phyloP scores from a whole-genome alignment of 2,113 vertebrate species.

The Erythrolamprus reginae region DNA sequence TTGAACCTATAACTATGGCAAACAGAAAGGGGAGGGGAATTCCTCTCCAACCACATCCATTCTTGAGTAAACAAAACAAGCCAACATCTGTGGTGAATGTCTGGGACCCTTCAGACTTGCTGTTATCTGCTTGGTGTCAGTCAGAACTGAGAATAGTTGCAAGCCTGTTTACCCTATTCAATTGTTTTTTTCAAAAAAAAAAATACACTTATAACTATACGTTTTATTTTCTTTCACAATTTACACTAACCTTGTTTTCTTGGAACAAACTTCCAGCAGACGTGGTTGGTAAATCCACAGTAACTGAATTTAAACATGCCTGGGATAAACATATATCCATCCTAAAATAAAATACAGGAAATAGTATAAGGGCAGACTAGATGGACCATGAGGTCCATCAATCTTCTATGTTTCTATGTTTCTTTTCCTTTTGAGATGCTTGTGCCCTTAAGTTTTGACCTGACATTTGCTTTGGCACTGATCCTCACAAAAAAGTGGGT shows the following conservation, averaged over 20 bases:
- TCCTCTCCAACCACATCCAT: background rate
- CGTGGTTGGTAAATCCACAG: too few species aligned
- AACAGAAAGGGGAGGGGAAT: background rate
- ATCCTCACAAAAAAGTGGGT: conserved; percentile 53
- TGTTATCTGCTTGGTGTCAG: conserved; percentile 54
- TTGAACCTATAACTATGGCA: background rate
- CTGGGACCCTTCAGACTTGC: conserved; percentile 22
- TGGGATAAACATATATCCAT: too few species aligned
- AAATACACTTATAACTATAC: conserved; percentile 44
- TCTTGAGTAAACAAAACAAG: conserved; percentile 10
- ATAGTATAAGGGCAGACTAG: too few species aligned
- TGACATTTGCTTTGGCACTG: conserved; percentile 56
- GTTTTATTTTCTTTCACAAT: conserved; percentile 54
- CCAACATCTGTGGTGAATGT: background rate
- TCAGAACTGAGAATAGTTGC: conserved; percentile 52
- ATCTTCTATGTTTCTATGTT: too few species aligned
- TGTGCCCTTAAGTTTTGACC: conserved; percentile 63
- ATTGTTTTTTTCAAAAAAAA: too few species aligned
- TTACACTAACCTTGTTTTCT: conserved; percentile 39
- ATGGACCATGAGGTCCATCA: too few species aligned
- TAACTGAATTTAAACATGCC: too few species aligned
- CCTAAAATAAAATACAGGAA: too few species aligned
- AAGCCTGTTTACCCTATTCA: conserved; percentile 50
- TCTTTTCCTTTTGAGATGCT: conserved; percentile 47
- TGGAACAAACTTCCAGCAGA: too few species aligned